Percentiles rank a stretch among this genome's conserved stretches.
phyloP scores from a whole-genome alignment of 2,888 invertebrate genomes.

The Fragum whitleyi region DNA sequence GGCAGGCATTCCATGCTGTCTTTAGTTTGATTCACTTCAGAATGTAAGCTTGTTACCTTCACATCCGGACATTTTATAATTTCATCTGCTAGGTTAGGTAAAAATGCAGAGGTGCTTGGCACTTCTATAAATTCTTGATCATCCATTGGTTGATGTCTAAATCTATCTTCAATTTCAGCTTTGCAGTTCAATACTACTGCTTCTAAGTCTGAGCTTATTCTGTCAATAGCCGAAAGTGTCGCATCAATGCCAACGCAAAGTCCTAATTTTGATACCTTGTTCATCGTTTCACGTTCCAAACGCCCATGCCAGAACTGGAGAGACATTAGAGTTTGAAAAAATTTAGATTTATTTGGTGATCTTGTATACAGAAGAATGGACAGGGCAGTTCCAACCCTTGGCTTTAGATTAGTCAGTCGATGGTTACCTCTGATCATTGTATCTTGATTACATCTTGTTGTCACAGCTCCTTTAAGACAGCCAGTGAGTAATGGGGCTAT shows the following conservation, averaged over 20 bases:
- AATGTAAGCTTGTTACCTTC: constrained; percentile 15
- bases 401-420: not conserved
- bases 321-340: constrained; percentile 23
- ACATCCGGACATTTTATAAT: constrained; percentile 1
- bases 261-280: constrained; percentile 7
- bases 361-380: not conserved
- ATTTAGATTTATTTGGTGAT: not conserved
- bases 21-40: not conserved
- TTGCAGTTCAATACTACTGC: too few relatives aligned
- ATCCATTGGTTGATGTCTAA: too few relatives aligned
- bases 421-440: not conserved
- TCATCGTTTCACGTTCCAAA: constrained; percentile 16
- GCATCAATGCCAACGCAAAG: constrained; percentile 16
- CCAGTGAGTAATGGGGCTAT: too few relatives aligned
- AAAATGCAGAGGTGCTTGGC: not conserved
- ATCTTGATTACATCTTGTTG: too few relatives aligned
- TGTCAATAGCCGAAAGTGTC: constrained; percentile 18
- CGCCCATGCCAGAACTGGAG: too few relatives aligned
- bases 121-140: not conserved
- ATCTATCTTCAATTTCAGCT: too few relatives aligned
- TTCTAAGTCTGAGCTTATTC: constrained; percentile 22
- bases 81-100: constrained; percentile 15
- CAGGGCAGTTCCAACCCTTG: not conserved
- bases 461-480: too few relatives aligned
- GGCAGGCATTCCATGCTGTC: not conserved